A percentile compares a stretch with the other conserved stretches of the same genome.
These are phyloP conservation scores for Penelope pileata DNA, from an alignment of 2,113 vertebrate species.

Conservation along the genomic window DNA sequence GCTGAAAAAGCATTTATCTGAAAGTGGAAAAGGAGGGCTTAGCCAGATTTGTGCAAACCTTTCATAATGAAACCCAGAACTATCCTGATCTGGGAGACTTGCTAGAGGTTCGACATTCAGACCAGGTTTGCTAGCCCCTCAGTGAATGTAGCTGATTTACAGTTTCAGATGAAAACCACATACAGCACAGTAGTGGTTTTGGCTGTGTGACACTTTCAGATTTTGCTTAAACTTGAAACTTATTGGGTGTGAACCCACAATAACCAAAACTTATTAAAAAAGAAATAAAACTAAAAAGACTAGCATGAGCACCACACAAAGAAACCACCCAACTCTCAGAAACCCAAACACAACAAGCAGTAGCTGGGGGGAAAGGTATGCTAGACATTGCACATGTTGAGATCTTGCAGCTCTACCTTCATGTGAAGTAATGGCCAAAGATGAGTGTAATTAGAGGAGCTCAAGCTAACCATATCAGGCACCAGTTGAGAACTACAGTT, in stretches of 20 bases:
- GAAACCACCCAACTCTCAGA: neutral
- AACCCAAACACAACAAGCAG: neutral
- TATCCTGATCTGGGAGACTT: neutral
- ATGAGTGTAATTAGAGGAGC: neutral
- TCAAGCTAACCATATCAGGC: neutral
- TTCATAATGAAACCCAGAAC: conserved; percentile 55
- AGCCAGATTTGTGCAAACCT: conserved; percentile 51
- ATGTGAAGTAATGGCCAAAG: neutral
- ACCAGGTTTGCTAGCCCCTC: conserved; percentile 34
- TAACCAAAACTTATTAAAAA: neutral
- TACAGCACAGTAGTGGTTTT: conserved; percentile 32
- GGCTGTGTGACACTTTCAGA: conserved; percentile 8
- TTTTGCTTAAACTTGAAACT: conserved; percentile 38
- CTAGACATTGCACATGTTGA: neutral
- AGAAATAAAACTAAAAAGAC: too few species aligned
- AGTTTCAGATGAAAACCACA: conserved; percentile 41
- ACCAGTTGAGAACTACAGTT: conserved; percentile 4
- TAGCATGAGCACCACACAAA: neutral
- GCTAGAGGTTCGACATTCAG: conserved; percentile 39
- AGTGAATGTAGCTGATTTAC: conserved; percentile 4
- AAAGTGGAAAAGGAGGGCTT: conserved; percentile 62
- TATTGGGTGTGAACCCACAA: conserved; percentile 16
- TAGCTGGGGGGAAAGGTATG: neutral
- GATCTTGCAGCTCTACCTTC: neutral
- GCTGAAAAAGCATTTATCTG: conserved; percentile 67